Base-by-base conservation (phyloP, 2,888 invertebrate species). In the Pollenia griseotomentosa region DNA sequence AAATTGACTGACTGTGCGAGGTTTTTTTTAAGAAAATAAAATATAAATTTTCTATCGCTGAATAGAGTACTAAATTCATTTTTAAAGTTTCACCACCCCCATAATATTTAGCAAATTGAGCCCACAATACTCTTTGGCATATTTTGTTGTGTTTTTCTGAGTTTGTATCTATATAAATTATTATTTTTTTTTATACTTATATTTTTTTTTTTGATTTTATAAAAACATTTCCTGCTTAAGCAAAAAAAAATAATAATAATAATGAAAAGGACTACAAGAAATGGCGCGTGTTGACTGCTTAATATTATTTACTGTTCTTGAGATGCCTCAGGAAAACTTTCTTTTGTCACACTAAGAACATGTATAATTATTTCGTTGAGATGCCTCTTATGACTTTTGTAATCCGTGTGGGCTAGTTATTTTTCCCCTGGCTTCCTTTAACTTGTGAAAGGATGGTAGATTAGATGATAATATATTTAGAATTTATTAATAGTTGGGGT, bases 331-430 rank as follows among this genome's bases (percentile, higher is more conserved):
- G 23, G 23, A 79, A 51, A 71, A 44, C 3, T 51, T 59, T 61
- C 10, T 53, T 33, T 23, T 53, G 33, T 16, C 53, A 59, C 44
- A 16, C 10, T n/a, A 23, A 65, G 46, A 40, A 63, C 46, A 65
- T 14, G 14, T 79, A 70, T 70, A 70, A 79, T 79, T 79, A 70
- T 79, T 79, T 59, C 65, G 16, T 61, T 79, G 14, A 61, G 51
- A 61, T 19, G 16, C 23, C 48, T 78, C 57, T 70, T 48, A 42
- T 42, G 59, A 57, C 1, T 51, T 68, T 59, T 16, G 57, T 53
- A 44, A 10, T 63, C 42, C 63, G 12, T 42, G 44, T 23, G n/a
- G n/a, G n/a, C 23, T 33, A 33, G 33, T 33, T 33, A 5, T 33
- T 66, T n/a, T 33, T 55, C 40, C n/a, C 7, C 6, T 44, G 48